phyloP scores from a whole-genome alignment of 2,888 invertebrate genomes.

The Trissolcus japonicus region DNA sequence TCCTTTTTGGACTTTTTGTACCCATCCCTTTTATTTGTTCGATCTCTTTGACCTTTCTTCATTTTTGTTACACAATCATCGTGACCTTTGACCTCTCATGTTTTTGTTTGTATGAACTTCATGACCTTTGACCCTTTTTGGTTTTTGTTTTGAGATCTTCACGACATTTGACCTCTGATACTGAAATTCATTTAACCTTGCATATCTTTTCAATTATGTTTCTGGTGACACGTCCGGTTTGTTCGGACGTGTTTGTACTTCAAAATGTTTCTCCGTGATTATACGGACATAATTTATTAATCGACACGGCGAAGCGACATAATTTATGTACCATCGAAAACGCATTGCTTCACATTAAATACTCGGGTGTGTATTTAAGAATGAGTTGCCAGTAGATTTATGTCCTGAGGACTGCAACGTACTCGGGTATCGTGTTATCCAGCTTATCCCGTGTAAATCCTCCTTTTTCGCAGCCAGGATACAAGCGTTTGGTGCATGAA shows the following conservation, averaged over 20 bases:
- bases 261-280: neutral
- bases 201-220: neutral
- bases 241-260: neutral
- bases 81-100: too few species aligned
- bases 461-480: conserved; percentile 48
- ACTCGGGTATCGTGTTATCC: conserved; percentile 40
- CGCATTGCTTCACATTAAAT: conserved; percentile 66
- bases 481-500: conserved; percentile 40
- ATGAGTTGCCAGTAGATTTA: conserved; percentile 69
- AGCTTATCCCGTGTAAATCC: conserved; percentile 47
- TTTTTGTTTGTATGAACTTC: too few species aligned
- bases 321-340: neutral
- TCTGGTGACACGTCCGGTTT: too few species aligned
- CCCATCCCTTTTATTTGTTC: too few species aligned
- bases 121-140: too few species aligned
- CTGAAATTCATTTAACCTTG: neutral
- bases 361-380: conserved; percentile 61
- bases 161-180: too few species aligned
- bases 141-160: too few species aligned
- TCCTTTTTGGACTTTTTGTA: too few species aligned
- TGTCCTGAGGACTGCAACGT: conserved; percentile 48
- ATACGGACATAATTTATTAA: neutral
- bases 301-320: conserved; percentile 1
- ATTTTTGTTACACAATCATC: too few species aligned
- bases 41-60: too few species aligned